Evolutionary conservation across 2,113 vertebrate genomes (phyloP), one percentile per base, ranked within the genome.

Genomic region (Scomber colias): DNA sequence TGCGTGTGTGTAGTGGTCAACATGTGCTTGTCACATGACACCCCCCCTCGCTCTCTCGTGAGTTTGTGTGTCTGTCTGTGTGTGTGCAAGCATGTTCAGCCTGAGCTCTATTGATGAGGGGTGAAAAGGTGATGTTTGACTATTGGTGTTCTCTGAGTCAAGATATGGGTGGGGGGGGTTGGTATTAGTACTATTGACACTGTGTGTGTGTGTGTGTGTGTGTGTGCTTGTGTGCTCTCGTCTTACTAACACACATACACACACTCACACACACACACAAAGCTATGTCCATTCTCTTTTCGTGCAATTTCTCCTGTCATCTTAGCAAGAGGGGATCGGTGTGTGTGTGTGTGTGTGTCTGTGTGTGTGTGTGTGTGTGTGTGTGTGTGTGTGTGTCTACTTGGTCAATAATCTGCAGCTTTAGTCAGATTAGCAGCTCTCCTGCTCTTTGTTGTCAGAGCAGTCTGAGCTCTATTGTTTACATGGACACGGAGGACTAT

Each of bases 331-430:
- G 46, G 59, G 48, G 76, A 85, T 83, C 30, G 4, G 5, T 67
- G 48, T 57, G 21, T 62, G 48, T 75, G 19, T 79, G 67, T 55
- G 44, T 30, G 19, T 31, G 40, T 72, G 61, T 61, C 46, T 74
- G 24, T 83, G 54, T 71, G 56, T 77, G 59, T 51, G 75, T 76
- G 57, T 87, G 73, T 86, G 31, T 76, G 35, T 79, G 77, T 78
- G 61, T 62, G 73, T 14, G 54, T 60, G 60, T 55, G 45, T 60
- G 55, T 61, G 83, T 50, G 53, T 79, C 82, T 81, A 40, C 55
- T 75, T 77, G 60, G 83, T 91, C 89, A 92, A 91, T 93, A 93
- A 95, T 94, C 93, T 92, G 70, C 87, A 77, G 82, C 83, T 94
- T 94, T 92, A 87, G 79, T 88, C 87, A 92, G 94, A 94, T 95